Evolutionary conservation across 1,140 invertebrate species (phyloP), one percentile per base, ranked within the genome.

Genomic region (Drosophila bipectinata): DNA sequence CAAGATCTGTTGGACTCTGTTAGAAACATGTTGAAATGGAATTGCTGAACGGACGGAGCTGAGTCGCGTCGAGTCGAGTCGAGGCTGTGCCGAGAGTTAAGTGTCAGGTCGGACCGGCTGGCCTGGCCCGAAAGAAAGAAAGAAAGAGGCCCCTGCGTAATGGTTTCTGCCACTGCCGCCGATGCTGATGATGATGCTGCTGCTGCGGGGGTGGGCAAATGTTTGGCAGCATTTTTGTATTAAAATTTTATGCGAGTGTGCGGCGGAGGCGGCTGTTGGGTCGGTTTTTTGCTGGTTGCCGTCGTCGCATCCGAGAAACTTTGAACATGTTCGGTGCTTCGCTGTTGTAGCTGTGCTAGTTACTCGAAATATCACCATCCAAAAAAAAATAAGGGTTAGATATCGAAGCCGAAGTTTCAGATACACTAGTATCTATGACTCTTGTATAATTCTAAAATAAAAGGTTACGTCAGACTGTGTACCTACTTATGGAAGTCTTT

Each of bases 21-120:
- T 85, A 77, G 74, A 76, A 88, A 78, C 82, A 87, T 87, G 82
- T 87, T 87, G 82, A 87, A 87, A 87, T 82, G 81, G 75, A 85
- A 87, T 87, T 87, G 64, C 61, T 87, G 77, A 77, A 85, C 81
- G 76, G 68, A 62, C 41, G n/a, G 41, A 14, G 41, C 41, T 44
- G 37, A 39, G 47, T 26, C 44, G 28, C 14, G 45, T 37, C 44
- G 28, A 24, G 45, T 37, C 51, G 63, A 49, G 49, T 49, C 57
- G 61, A 59, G 69, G 34, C 34, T 37, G 34, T 18, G 41, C 41
- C 41, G 55, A 49, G 48, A 54, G 39, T 74, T 54, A 72, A 84
- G 76, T 83, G 80, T 66, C 77, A 75, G 80, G 54, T 78, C 61
- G 76, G 55, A 57, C 32, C 28, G 57, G 59, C 48, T 44, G 41